Evolutionary conservation across 2,797 vertebrate species (phyloP), one percentile per base, ranked within the genome.

Genomic region (Amniataba percoides): DNA sequence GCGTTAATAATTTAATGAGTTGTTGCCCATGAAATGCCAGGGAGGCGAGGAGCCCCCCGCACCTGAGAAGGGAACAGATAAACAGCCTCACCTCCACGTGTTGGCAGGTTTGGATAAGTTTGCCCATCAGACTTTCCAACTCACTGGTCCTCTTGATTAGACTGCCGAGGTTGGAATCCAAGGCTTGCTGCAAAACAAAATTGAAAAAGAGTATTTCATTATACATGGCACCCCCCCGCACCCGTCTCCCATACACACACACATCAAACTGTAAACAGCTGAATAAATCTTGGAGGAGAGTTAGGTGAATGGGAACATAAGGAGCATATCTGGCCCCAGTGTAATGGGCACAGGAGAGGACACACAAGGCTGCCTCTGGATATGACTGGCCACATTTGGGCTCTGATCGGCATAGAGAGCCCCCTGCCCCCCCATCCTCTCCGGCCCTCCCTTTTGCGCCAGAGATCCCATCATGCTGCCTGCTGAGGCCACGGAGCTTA

Each of bases 71-170:
- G 8, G 61, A 69, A 58, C 80, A 85, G 80, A 92, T 84, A 84
- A 89, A 90, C 78, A 77, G 68, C 93, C 96, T 96, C 93, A 99
- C 98, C 96, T 99, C 98, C 74, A 99, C 98, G 43, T 98, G 97
- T 64, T 99, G 98, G 92, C 98, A 99, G 64, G 98, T 99, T 94
- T 99, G 98, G 93, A 99, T 99, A 85, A 99, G 95, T 93, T 99
- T 99, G 23, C 97, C 97, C 96, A 99, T 96, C 87, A 99, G 96
- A 77, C 96, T 97, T 95, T 99, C 98, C 95, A 99, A 95, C 92
- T 99, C 98, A 31, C 97, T 97, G 92, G 98, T 99, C 93, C 98
- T 99, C 96, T 99, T 99, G 92, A 99, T 98, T 93, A 99, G 96
- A 91, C 91, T 97, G 93, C 96, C 96, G 88, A 99, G 97, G 93